Evolutionary conservation across 2,113 vertebrate species (phyloP).

Genomic region (Natator depressus): DNA sequence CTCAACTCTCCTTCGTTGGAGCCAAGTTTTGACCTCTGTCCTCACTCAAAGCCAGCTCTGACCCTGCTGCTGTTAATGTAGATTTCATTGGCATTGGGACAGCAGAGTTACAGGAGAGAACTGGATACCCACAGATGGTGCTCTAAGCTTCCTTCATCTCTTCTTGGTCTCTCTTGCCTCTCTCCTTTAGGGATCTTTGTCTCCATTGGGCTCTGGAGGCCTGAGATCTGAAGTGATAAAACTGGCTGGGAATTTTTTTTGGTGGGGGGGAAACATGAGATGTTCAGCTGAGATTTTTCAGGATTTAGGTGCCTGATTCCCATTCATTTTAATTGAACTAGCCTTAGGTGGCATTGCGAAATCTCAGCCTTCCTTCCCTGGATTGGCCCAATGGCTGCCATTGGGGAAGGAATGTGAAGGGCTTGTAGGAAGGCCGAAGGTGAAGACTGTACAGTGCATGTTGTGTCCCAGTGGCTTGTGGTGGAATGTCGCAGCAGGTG

Average conservation of each 20-base stretch:
- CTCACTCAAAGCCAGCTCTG: background rate
- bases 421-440: constrained; percentile 7
- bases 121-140: background rate
- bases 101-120: background rate
- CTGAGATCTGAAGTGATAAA: background rate
- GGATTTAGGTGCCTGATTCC: background rate
- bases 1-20: constrained; percentile 16
- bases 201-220: background rate
- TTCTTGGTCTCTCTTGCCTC: background rate
- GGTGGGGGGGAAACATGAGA: background rate
- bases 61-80: background rate
- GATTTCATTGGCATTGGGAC: background rate
- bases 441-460: constrained; percentile 44
- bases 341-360: background rate
- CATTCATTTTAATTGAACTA: background rate
- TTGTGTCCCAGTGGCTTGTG: constrained; percentile 29
- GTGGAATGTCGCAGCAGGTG: background rate
- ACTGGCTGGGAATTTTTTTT: background rate
- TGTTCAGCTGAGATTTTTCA: background rate
- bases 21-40: background rate
- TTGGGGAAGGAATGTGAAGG: background rate
- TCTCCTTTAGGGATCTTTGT: background rate
- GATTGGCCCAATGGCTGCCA: background rate
- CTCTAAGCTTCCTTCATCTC: background rate
- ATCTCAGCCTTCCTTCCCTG: background rate